Evolutionary conservation across 30 jellyfish, hydroid and myxozoan genomes (phyloP), one percentile per base, ranked within the genome.

Genomic region (Hydractinia echinata): DNA sequence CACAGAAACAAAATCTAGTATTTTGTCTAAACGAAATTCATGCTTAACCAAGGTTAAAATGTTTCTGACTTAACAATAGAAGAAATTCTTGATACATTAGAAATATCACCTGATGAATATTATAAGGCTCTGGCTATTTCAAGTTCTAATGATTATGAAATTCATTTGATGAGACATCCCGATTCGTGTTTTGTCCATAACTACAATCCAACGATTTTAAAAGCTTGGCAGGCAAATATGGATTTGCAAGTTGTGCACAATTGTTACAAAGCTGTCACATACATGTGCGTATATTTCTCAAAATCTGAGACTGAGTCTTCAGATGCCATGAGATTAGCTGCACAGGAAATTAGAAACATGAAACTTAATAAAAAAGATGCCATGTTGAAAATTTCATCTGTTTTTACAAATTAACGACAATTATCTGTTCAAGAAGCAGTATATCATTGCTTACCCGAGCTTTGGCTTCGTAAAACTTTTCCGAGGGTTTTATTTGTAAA

Each of bases 111-210:
- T 8, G 53, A 54, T 53, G 77, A 49, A 9, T 73, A 73, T 73
- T 73, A 73, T 21, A 8, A 49, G 14, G 83, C 77, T 11, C 49
- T 73, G 83, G n/a, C 10, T 5, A 76, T 76, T 4, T 76, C 84
- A 6, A 49, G 30, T 8, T 5, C 5, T 55, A 39, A 49, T 76
- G 84, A 76, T 76, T 76, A 4, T 55, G 30, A 76, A 53, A 76
- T 76, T 4, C 84, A 76, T 76, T 53, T 76, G 5, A 76, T 44
- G 53, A 5, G 82, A 4, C 5, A 7, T 5, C 84, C 84, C 6
- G 82, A 76, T 49, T 8, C 84, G 7, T 76, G 84, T 49, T 76
- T 76, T 76, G 84, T 49, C 4, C 50, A 76, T 19, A 76, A 76
- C 82, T 76, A 76, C 30, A 15, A 6, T 49, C 50, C 79, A 5